phyloP scores from a whole-genome alignment of 1,140 invertebrate species.

The Melipona quadrifasciata region DNA sequence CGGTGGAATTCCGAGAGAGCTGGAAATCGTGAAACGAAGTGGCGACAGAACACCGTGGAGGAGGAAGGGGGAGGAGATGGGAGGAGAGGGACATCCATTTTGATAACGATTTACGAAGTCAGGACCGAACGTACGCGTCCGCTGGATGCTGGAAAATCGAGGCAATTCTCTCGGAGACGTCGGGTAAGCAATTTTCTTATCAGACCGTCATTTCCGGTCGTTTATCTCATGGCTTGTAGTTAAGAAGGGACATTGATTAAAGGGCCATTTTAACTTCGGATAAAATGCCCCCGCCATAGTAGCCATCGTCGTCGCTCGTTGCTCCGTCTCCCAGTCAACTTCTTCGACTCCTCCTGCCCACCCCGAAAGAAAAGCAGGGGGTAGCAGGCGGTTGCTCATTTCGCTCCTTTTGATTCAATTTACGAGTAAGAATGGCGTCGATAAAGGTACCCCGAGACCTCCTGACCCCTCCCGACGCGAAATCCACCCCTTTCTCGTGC shows the following conservation, averaged over 20 bases:
- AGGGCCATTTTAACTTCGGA: conserved; percentile 76
- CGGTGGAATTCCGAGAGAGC: neutral
- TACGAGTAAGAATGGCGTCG: conserved; percentile 75
- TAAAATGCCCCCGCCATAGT: conserved; percentile 58
- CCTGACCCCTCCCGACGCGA: conserved; percentile 33
- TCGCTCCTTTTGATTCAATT: conserved; percentile 79
- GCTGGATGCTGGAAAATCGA: conserved; percentile 65
- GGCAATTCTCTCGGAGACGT: conserved; percentile 68
- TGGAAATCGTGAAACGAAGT: conserved; percentile 22
- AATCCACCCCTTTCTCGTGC: neutral
- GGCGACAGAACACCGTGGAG: conserved; percentile 20
- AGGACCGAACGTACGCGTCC: conserved; percentile 41
- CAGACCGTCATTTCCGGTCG: conserved; percentile 80
- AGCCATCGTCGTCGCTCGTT: conserved; percentile 55
- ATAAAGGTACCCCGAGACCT: conserved; percentile 72
- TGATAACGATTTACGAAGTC: conserved; percentile 62
- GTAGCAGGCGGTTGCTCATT: conserved; percentile 52
- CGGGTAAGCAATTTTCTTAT: conserved; percentile 80
- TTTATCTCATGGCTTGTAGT: conserved; percentile 79
- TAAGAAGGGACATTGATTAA: conserved; percentile 79
- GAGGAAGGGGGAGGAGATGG: too few species aligned
- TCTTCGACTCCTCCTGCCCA: neutral
- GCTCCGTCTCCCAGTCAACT: conserved; percentile 12
- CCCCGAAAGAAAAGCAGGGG: neutral
- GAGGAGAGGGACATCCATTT: conserved; percentile 56